These are phyloP conservation scores for Tethya wilhelma DNA, from an alignment of 37 sponge, comb jelly and placozoan species.

Conservation along the genomic window DNA sequence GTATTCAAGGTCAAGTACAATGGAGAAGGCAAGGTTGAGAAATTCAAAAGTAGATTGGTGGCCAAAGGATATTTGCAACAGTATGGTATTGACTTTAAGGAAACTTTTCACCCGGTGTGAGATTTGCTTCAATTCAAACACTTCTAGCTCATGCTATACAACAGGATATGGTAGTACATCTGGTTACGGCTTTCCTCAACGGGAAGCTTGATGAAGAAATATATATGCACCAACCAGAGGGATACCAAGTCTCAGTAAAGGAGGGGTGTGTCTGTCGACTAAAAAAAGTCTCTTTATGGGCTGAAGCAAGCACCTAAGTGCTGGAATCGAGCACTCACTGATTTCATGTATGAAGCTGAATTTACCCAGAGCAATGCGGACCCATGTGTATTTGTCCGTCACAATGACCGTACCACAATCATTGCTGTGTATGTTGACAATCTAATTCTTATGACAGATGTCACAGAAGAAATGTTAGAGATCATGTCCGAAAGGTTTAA, in stretches of 20 bases:
- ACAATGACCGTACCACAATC: not conserved
- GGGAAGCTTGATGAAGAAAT: too few relatives aligned
- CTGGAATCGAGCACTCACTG: conserved; percentile 36
- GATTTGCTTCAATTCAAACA: conserved; percentile 32
- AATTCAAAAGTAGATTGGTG: conserved; percentile 40
- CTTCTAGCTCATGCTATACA: conserved; percentile 50
- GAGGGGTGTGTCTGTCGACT: conserved; percentile 20
- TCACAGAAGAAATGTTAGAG: conserved; percentile 2
- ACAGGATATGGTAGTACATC: conserved; percentile 46
- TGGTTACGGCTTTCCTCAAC: conserved; percentile 42
- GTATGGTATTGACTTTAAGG: conserved; percentile 35
- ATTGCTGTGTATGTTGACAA: conserved; percentile 51
- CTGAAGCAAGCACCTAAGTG: conserved; percentile 14
- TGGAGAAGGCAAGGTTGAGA: conserved; percentile 35
- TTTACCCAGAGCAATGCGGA: conserved; percentile 41
- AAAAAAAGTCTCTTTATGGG: conserved; percentile 31
- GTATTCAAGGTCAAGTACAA: conserved; percentile 27
- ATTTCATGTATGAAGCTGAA: not conserved
- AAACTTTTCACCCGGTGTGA: conserved; percentile 49
- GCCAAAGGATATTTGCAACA: conserved; percentile 40
- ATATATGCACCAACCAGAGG: conserved; percentile 39
- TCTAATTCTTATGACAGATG: conserved; percentile 17
- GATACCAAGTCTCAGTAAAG: conserved; percentile 13
- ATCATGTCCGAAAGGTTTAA: conserved; percentile 11
- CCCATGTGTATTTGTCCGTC: conserved; percentile 7